Conservation (phyloP, 2,797 vertebrate genomes). For the Eulemur mongoz region DNA sequence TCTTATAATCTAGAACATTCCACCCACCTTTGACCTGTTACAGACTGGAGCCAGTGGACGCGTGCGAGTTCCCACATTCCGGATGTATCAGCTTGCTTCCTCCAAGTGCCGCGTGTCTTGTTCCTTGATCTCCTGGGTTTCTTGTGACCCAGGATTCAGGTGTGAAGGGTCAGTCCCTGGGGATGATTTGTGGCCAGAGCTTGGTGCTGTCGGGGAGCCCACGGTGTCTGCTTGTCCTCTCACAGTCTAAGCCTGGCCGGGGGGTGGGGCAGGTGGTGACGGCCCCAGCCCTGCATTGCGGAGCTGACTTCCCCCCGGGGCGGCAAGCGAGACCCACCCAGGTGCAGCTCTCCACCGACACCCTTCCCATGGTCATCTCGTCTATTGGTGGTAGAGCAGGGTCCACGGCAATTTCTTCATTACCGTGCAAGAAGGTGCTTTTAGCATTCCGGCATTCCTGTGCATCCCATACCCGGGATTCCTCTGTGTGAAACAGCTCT, state of each 20-base stretch:
- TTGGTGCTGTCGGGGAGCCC: not conserved
- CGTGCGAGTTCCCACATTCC: not conserved
- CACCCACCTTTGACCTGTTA: rapidly evolving
- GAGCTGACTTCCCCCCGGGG: rapidly evolving
- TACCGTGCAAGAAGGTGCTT: rapidly evolving
- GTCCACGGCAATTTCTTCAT: rapidly evolving
- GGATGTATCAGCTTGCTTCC: not conserved
- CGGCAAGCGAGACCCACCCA: not conserved
- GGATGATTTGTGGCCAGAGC: not conserved
- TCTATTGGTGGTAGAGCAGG: not conserved
- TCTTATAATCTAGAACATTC: not conserved
- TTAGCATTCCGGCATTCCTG: rapidly evolving
- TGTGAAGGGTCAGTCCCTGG: not conserved
- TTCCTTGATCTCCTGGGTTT: not conserved
- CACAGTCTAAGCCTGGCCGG: not conserved
- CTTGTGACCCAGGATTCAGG: not conserved
- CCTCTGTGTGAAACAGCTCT: no score
- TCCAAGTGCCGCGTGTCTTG: rapidly evolving
- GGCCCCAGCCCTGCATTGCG: not conserved
- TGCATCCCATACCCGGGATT: rapidly evolving
- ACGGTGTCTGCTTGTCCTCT: not conserved
- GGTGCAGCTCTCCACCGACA: rapidly evolving
- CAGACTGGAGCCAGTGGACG: rapidly evolving
- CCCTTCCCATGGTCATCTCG: rapidly evolving
- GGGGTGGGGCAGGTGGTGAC: not conserved